These are phyloP conservation scores for Lepidurus couesii DNA, from an alignment of 1,140 invertebrate species.

Conservation along the genomic window DNA sequence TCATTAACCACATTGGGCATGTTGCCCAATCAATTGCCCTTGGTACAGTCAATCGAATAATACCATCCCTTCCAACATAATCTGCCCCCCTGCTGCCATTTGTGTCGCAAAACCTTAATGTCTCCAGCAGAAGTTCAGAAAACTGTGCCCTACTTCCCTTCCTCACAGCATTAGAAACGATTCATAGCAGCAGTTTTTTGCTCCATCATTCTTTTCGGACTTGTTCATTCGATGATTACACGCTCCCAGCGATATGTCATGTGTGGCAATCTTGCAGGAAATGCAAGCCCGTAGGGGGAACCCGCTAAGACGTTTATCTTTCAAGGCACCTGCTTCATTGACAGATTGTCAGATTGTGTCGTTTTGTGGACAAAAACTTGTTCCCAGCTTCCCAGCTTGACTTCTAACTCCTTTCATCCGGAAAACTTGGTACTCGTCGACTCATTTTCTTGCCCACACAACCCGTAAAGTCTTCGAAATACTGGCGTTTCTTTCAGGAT, in stretches of 20 bases:
- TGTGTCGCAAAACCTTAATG: background rate
- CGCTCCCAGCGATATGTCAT: background rate
- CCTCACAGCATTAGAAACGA: background rate
- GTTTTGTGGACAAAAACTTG: background rate
- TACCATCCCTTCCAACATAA: background rate
- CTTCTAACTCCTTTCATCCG: constrained; percentile 4
- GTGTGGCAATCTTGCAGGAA: background rate
- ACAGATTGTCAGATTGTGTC: constrained; percentile 4
- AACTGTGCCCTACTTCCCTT: background rate
- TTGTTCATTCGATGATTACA: background rate
- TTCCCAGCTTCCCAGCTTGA: background rate
- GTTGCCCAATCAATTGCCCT: constrained; percentile 9
- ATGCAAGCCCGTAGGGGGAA: background rate
- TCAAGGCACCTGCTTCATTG: constrained; percentile 7
- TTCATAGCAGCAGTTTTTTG: background rate
- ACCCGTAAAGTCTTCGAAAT: background rate
- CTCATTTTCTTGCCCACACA: background rate
- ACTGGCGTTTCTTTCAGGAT: background rate
- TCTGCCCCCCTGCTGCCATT: background rate
- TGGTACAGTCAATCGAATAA: background rate
- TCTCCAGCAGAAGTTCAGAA: background rate
- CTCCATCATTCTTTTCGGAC: background rate
- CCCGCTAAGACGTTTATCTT: constrained; percentile 1
- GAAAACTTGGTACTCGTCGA: constrained; percentile 1
- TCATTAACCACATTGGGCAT: constrained; percentile 19